These are phyloP conservation scores for Aphelocoma coerulescens DNA, from an alignment of 2,113 vertebrate genomes.

Conservation along the genomic window DNA sequence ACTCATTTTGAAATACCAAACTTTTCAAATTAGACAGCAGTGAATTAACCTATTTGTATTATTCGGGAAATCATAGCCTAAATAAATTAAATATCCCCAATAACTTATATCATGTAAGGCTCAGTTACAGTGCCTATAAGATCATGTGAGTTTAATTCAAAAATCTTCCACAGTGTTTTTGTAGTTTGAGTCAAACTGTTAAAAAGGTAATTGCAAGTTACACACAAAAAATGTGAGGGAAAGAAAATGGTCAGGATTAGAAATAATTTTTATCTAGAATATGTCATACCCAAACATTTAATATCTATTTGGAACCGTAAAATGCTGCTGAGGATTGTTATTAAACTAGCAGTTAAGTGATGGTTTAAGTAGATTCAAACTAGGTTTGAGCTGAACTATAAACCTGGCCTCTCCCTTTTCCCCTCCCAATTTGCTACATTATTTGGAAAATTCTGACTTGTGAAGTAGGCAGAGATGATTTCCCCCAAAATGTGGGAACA, in stretches of 20 bases:
- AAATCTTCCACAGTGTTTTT: neutral
- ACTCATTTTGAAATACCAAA: neutral
- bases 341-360: neutral
- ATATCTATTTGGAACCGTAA: neutral
- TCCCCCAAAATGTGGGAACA: neutral
- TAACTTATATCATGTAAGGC: neutral
- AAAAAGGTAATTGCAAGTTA: neutral
- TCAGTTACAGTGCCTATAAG: neutral
- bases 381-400: neutral
- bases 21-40: neutral
- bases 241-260: neutral
- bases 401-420: neutral
- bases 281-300: neutral
- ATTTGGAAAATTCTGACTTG: neutral
- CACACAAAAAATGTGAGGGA: neutral
- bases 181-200: neutral
- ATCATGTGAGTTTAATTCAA: slow-evolving; percentile 1
- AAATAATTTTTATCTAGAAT: neutral
- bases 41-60: neutral
- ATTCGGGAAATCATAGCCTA: neutral
- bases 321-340: neutral
- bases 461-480: neutral
- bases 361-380: neutral
- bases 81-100: neutral
- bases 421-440: neutral